phyloP scores from a whole-genome alignment of 1,140 invertebrate genomes.

The Saccostrea cuccullata region DNA sequence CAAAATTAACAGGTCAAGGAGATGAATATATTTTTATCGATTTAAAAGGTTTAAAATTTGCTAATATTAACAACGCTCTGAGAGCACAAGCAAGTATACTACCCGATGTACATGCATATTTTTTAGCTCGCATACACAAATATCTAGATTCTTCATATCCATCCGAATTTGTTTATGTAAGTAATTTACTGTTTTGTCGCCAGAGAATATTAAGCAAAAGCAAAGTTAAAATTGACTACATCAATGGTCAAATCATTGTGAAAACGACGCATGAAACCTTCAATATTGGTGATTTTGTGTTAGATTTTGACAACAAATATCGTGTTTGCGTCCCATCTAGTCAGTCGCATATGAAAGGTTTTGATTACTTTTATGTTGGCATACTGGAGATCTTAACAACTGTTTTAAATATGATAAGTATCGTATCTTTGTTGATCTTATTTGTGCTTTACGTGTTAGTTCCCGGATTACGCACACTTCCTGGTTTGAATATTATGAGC shows the following conservation, averaged over 20 bases:
- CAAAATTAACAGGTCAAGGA: not conserved
- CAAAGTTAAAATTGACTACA: not conserved
- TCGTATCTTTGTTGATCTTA: not conserved
- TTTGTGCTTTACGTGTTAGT: not conserved
- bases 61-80: not conserved
- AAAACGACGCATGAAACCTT: not conserved
- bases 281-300: not conserved
- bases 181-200: not conserved
- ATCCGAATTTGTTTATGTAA: not conserved
- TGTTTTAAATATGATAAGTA: not conserved
- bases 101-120: not conserved
- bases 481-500: not conserved
- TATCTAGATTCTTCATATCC: not conserved
- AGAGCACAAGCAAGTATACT: not conserved
- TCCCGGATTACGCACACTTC: slow-evolving; percentile 1
- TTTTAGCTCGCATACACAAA: not conserved
- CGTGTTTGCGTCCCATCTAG: not conserved
- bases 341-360: too few species aligned
- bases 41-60: not conserved
- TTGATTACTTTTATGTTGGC: too few species aligned
- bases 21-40: not conserved
- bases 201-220: not conserved
- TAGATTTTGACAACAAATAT: not conserved
- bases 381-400: not conserved
- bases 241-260: not conserved